phyloP scores from a whole-genome alignment of 2,888 invertebrate genomes.

The Cryptus viduatorius region DNA sequence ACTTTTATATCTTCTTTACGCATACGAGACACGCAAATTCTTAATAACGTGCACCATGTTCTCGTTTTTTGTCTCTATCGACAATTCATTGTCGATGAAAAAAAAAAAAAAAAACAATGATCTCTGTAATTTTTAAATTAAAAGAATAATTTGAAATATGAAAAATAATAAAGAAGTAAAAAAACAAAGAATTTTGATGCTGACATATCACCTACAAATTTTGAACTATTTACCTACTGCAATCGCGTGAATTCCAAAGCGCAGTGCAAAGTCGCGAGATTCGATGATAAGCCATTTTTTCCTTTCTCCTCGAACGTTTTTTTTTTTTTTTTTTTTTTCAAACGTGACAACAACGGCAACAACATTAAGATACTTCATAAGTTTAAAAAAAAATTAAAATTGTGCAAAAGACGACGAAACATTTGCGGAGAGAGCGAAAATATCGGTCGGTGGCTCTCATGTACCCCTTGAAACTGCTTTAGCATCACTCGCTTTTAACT shows the following conservation, averaged over 20 bases:
- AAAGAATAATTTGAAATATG: constrained; percentile 81
- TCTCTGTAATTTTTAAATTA: constrained; percentile 84
- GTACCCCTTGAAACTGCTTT: constrained; percentile 33
- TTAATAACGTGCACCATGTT: constrained; percentile 74
- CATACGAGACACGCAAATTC: constrained; percentile 21
- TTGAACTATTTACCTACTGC: constrained; percentile 74
- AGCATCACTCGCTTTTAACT: constrained; percentile 33
- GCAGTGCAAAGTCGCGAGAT: neutral
- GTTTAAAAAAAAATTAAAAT: neutral
- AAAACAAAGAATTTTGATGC: constrained; percentile 67
- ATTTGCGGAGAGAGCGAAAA: neutral
- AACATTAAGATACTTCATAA: too few species aligned
- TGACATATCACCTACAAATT: constrained; percentile 79
- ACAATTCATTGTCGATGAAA: constrained; percentile 76
- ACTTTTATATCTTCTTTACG: constrained; percentile 67
- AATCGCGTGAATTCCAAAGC: neutral
- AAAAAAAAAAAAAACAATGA: constrained; percentile 82
- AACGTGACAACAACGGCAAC: neutral
- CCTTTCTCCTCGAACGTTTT: constrained; percentile 2
- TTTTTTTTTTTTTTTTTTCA: neutral
- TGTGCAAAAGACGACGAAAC: neutral
- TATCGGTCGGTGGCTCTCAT: constrained; percentile 45
- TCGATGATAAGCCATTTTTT: neutral
- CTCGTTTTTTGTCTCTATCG: constrained; percentile 79
- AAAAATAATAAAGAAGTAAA: constrained; percentile 74